phyloP scores from a whole-genome alignment of 2,113 vertebrate species.

The Balaenoptera acutorostrata region DNA sequence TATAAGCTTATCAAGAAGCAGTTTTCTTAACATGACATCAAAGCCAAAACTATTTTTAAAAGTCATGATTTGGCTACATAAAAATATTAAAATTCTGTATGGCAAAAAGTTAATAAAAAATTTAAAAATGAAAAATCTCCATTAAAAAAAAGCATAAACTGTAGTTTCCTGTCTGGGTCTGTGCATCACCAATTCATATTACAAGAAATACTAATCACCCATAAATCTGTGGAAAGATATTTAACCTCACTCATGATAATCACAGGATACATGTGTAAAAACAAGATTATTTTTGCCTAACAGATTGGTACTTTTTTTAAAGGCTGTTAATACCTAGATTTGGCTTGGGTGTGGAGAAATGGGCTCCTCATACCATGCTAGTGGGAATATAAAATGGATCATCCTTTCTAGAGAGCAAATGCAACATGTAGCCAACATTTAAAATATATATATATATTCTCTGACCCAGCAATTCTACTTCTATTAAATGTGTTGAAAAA shows the following conservation, averaged over 20 bases:
- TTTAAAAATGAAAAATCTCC: neutral
- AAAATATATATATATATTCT: rapidly evolving
- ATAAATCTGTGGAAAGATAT: neutral
- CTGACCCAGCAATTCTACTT: neutral
- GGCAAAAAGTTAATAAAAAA: neutral
- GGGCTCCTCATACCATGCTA: rapidly evolving
- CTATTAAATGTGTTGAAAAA: neutral
- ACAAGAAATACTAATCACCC: neutral
- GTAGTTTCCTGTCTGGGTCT: neutral
- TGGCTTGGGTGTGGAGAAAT: neutral
- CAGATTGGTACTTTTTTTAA: neutral
- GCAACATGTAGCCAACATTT: neutral
- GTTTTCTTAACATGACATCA: neutral
- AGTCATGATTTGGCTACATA: neutral
- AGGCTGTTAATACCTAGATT: neutral
- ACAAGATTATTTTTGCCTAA: neutral
- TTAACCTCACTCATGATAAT: neutral
- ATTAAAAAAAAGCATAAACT: neutral
- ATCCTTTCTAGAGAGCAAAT: neutral
- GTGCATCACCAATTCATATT: neutral
- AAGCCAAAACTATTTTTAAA: neutral
- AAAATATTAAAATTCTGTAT: neutral
- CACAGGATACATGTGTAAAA: neutral
- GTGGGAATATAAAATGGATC: rapidly evolving
- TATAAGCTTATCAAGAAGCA: neutral